Percentiles rank a stretch among this genome's conserved stretches.
phyloP scores from a whole-genome alignment of 2,113 vertebrate genomes.

The Macaca nemestrina region DNA sequence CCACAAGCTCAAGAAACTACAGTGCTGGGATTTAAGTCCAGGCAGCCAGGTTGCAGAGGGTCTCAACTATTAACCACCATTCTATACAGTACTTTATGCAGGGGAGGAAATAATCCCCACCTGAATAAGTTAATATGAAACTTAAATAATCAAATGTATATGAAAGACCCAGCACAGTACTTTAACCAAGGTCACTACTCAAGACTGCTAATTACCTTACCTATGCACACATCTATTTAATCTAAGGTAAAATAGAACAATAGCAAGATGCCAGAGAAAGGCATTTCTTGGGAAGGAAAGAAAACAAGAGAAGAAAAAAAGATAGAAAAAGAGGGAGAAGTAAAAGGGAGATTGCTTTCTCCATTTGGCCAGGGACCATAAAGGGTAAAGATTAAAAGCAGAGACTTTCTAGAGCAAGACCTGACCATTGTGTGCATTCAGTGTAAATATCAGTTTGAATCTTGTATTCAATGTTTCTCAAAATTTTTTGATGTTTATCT shows the following conservation, averaged over 20 bases:
- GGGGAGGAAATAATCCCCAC: neutral
- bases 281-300: neutral
- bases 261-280: neutral
- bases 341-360: neutral
- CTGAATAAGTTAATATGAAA: neutral
- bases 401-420: neutral
- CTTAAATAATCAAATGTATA: neutral
- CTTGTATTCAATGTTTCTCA: neutral
- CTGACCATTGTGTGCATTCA: fast-evolving
- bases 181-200: neutral
- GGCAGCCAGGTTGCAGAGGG: neutral
- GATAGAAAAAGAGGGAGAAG: neutral
- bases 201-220: neutral
- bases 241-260: neutral
- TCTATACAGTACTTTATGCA: neutral
- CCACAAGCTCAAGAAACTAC: neutral
- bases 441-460: neutral
- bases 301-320: neutral
- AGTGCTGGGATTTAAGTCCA: neutral
- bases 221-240: neutral
- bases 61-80: neutral
- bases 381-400: neutral
- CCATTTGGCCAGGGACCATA: neutral
- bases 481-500: neutral
- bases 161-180: neutral